A percentile compares a stretch with the other conserved stretches of the same genome.
These are phyloP conservation scores for Allobates femoralis DNA, from an alignment of 2,797 vertebrate genomes.

Conservation along the genomic window DNA sequence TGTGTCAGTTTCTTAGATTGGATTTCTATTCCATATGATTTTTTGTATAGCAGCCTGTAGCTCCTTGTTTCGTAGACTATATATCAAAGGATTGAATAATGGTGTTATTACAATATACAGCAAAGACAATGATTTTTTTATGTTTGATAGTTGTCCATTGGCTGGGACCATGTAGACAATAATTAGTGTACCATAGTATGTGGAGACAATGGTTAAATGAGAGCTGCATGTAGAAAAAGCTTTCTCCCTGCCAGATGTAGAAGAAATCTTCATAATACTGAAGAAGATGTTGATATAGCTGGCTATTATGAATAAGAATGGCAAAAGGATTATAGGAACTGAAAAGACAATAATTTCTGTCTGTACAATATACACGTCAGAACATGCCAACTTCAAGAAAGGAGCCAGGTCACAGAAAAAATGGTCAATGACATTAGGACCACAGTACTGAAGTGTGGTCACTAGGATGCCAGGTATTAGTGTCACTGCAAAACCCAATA, in stretches of 20 bases:
- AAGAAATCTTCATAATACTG: slow-evolving; percentile 47
- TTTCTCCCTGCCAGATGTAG: slow-evolving; percentile 43
- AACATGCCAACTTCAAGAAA: slow-evolving; percentile 43
- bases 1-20: background rate
- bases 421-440: slow-evolving; percentile 54
- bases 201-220: slow-evolving; percentile 53
- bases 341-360: slow-evolving; percentile 50
- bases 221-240: slow-evolving; percentile 57
- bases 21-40: slow-evolving; percentile 3
- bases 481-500: slow-evolving; percentile 35
- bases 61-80: slow-evolving; percentile 56
- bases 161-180: slow-evolving; percentile 56
- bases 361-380: slow-evolving; percentile 28
- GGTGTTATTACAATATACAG: slow-evolving; percentile 55
- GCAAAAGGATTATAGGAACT: slow-evolving; percentile 46
- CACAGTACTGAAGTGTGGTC: slow-evolving; percentile 37
- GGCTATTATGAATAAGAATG: slow-evolving; percentile 48
- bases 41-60: slow-evolving; percentile 35
- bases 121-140: slow-evolving; percentile 48
- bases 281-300: slow-evolving; percentile 46
- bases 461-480: slow-evolving; percentile 45
- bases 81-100: slow-evolving; percentile 53
- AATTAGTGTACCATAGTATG: slow-evolving; percentile 55
- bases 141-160: slow-evolving; percentile 8
- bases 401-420: slow-evolving; percentile 59